Percentiles rank a stretch among this genome's conserved stretches.
phyloP scores from a whole-genome alignment of 1,140 invertebrate species.

The Lucilia sericata region DNA sequence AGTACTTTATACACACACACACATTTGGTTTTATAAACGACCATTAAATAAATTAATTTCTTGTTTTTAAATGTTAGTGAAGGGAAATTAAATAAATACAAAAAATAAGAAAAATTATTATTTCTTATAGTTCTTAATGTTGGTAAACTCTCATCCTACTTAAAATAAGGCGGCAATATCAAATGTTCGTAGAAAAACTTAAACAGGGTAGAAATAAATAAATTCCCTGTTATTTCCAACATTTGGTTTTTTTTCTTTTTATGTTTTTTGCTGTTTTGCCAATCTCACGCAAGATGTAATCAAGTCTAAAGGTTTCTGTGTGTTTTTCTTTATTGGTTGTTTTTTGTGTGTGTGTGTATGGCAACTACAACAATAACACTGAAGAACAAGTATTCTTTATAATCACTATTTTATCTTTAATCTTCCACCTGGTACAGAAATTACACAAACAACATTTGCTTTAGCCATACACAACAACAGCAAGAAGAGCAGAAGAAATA shows the following conservation, averaged over 20 bases:
- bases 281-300: constrained; percentile 26
- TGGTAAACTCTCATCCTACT: too few species aligned
- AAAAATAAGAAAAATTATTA: background rate
- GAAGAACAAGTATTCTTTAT: background rate
- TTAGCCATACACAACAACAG: background rate
- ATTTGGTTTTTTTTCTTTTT: background rate
- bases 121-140: background rate
- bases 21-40: too few species aligned
- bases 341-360: background rate
- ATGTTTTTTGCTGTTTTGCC: background rate
- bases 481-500: background rate
- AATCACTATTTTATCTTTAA: constrained; percentile 27
- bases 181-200: too few species aligned
- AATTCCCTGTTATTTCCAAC: background rate
- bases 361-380: background rate
- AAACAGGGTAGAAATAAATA: background rate
- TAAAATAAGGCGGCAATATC: too few species aligned
- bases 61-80: background rate
- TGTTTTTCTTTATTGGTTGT: background rate
- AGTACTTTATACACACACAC: too few species aligned
- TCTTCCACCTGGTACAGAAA: constrained; percentile 11
- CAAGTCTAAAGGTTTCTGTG: background rate
- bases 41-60: constrained; percentile 3
- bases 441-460: background rate
- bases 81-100: background rate